Base-by-base conservation (phyloP, 2,888 invertebrate species). In the Acrobeloides nanus region DNA sequence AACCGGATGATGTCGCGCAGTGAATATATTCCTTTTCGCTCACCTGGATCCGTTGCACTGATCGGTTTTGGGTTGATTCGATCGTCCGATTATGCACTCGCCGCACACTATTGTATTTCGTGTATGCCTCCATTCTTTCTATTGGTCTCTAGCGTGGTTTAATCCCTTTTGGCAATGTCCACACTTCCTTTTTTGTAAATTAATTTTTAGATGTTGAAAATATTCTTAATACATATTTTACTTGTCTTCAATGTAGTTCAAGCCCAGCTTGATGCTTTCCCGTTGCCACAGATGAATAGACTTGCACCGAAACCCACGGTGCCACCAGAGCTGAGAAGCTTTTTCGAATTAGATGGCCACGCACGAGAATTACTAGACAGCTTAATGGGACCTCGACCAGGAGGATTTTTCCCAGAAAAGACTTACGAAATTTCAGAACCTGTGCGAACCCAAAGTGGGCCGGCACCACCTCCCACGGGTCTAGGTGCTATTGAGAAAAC, bases 381-480 rank as follows among this genome's bases (percentile, higher is more conserved):
- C 6, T 45, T 72, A 38, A 59, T 72, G 26, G 72, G 72, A n/a
- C 66, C 66, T 34, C 46, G 71, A n/a, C 68, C 72, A 24, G 71
- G 72, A 18, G 72, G 72, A 32, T 59, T 67, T 38, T 69, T 74
- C 54, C 73, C 73, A 24, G 71, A 72, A 53, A 70, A 72, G 53
- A 67, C 66, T 12, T 73, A 62, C 39, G 73, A 74, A 38, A 63
- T 71, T 8, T 40, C 48, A 2, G 33, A 21, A 35, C 43, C 27
- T 34, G 27, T 10, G 21, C 38, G 40, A 34, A 35, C n/a, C 18
- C 35, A 24, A 10, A 48, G 38, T 17, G 45, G 53, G 21, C 53
- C 46, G 23, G 44, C 48, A 7, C 50, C 41, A 23, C 64, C 61
- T 34, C 46, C 43, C 3, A 63, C 68, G 39, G 52, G 57, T 27